Evolutionary conservation across 2,113 vertebrate species (phyloP), one percentile per base, ranked within the genome.

Genomic region (Sardina pilchardus): DNA sequence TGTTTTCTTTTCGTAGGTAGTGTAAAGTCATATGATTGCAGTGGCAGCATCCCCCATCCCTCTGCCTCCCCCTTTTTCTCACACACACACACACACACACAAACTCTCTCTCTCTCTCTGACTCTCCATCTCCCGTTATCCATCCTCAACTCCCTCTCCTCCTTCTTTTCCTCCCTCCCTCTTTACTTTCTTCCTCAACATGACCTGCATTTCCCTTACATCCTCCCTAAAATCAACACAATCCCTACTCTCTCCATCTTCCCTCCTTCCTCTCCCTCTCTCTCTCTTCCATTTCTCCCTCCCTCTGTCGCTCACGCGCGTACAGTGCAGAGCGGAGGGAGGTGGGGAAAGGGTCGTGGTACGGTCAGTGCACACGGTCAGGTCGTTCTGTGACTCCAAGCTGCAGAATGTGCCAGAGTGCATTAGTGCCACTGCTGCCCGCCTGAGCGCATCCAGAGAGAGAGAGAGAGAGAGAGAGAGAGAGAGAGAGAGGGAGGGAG

Each of bases 331-430:
- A 86, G 81, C 82, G 75, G 88, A 56, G 84, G 39, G 43, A 81
- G 71, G 59, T 84, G 14, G 83, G 85, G 89, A 91, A 84, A 90
- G 93, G 92, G 92, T 94, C 89, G 89, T n/a, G 1, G 87, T 87
- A 89, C 92, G 95, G 95, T 95, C 95, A 95, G 85, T 89, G 93
- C 90, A 84, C 93, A 91, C 89, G 90, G 88, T 86, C 89, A 67
- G 91, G 86, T 90, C 86, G 85, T 92, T 85, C 85, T 91, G 93
- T 93, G 94, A 94, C 94, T 95, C 87, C 59, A 92, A 94, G 94
- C 92, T 93, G 90, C 91, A 91, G 91, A 93, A 94, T 90, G 92
- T 95, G 95, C 93, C 94, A 95, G 88, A 89, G 89, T 94, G 92
- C 93, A 95, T 96, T 96, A 96, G 92, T 86, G 5, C n/a, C 91